These are phyloP conservation scores for Saguinus midas DNA, from an alignment of 2,113 vertebrate species.

Conservation along the genomic window DNA sequence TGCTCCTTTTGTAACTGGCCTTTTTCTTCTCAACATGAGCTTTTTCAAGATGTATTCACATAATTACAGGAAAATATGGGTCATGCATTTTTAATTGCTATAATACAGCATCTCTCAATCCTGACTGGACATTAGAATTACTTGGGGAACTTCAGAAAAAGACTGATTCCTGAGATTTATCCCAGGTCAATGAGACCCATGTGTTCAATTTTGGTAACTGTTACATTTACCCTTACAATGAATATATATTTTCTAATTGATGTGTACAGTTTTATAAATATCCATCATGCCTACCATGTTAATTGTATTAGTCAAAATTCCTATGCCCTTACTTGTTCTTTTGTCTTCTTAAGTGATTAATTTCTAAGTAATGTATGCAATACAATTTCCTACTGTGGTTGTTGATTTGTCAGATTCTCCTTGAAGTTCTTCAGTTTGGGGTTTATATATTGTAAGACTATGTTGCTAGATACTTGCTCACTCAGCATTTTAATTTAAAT, in stretches of 20 bases:
- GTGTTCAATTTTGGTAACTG: background rate
- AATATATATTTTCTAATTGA: background rate
- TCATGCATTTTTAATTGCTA: background rate
- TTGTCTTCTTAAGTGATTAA: background rate
- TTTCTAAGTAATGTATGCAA: background rate
- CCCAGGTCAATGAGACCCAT: background rate
- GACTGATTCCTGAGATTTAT: background rate
- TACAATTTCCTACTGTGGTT: background rate
- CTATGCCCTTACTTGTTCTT: background rate
- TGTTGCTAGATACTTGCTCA: background rate
- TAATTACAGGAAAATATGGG: background rate
- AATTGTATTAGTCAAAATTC: conserved; percentile 1
- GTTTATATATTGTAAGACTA: background rate
- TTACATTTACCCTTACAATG: background rate
- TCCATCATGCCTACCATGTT: background rate
- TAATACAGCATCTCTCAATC: background rate
- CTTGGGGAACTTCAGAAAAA: background rate
- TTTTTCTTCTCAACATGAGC: background rate
- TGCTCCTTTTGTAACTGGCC: background rate
- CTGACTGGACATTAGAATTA: background rate
- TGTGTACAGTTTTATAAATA: background rate
- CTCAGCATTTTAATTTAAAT: background rate
- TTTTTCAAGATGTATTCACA: background rate
- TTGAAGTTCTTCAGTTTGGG: background rate
- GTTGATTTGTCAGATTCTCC: background rate